These are phyloP conservation scores for Monopis laevigella DNA, from an alignment of 2,888 invertebrate genomes.

Conservation along the genomic window DNA sequence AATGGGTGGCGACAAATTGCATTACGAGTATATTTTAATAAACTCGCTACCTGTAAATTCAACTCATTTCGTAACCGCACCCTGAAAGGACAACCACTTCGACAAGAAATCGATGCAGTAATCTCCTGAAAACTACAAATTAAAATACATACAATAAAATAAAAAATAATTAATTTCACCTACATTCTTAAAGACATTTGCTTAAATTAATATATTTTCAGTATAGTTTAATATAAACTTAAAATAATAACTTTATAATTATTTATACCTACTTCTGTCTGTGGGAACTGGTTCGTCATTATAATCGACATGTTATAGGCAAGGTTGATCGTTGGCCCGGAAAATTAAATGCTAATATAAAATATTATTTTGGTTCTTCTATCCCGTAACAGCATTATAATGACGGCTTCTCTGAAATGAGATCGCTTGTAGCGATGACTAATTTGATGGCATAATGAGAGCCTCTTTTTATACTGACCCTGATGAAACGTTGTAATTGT, in stretches of 20 bases:
- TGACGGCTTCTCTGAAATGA: constrained; percentile 43
- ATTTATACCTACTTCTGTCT: constrained; percentile 18
- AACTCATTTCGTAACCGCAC: too few species aligned
- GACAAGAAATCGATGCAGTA: too few species aligned
- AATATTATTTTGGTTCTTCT: constrained; percentile 52
- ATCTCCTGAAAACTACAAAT: too few species aligned
- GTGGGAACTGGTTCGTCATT: constrained; percentile 38
- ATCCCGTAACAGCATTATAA: constrained; percentile 59
- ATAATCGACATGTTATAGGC: constrained; percentile 29
- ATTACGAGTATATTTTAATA: too few species aligned
- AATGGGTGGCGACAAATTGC: too few species aligned
- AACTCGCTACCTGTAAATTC: too few species aligned
- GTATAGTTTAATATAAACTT: too few species aligned
- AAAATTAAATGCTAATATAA: constrained; percentile 65
- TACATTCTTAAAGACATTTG: not conserved
- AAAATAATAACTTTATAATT: too few species aligned
- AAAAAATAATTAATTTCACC: too few species aligned
- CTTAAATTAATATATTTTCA: not conserved
- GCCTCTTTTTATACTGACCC: constrained; percentile 4
- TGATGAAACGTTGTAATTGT: constrained; percentile 4
- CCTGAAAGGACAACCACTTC: too few species aligned
- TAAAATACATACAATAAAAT: too few species aligned
- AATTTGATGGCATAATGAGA: constrained; percentile 11
- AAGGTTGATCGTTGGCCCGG: constrained; percentile 42
- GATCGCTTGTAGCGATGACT: constrained; percentile 45